Evolutionary conservation across 2,888 invertebrate genomes (phyloP).

Genomic region (Drosophila borealis): DNA sequence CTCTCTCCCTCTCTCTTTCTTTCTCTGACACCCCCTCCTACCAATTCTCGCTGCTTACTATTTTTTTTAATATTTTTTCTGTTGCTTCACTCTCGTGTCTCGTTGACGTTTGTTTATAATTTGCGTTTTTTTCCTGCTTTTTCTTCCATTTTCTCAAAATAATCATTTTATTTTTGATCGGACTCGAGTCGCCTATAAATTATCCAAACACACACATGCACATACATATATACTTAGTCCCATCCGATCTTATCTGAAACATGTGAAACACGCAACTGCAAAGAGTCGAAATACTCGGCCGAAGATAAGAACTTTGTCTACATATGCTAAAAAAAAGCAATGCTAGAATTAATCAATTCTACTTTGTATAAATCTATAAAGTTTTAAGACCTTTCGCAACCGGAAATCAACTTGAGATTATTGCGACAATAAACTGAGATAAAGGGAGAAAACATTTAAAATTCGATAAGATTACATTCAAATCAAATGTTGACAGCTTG

Average conservation of each 20-base stretch:
- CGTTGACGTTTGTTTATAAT: constrained; percentile 69
- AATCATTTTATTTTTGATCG: constrained; percentile 67
- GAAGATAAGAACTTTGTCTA: constrained; percentile 5
- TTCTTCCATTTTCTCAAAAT: constrained; percentile 46
- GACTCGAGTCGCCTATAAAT: constrained; percentile 58
- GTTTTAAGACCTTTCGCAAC: neutral
- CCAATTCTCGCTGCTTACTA: no score
- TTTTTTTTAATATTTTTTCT: constrained; percentile 6
- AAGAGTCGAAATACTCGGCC: neutral
- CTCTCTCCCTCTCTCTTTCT: neutral
- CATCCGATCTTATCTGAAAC: constrained; percentile 37
- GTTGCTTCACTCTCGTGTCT: constrained; percentile 21
- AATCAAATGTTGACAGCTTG: neutral
- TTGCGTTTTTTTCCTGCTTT: constrained; percentile 43
- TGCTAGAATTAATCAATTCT: no score
- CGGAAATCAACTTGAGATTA: constrained; percentile 5
- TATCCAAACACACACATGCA: constrained; percentile 40
- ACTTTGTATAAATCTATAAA: neutral
- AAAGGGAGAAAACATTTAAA: neutral
- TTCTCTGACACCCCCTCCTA: neutral
- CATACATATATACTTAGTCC: constrained; percentile 13
- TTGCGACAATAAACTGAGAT: neutral
- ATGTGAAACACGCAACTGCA: no score
- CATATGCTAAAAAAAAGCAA: neutral
- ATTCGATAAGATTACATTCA: neutral